Base-by-base conservation (phyloP, 2,888 invertebrate species). In the Volucella zonaria region DNA sequence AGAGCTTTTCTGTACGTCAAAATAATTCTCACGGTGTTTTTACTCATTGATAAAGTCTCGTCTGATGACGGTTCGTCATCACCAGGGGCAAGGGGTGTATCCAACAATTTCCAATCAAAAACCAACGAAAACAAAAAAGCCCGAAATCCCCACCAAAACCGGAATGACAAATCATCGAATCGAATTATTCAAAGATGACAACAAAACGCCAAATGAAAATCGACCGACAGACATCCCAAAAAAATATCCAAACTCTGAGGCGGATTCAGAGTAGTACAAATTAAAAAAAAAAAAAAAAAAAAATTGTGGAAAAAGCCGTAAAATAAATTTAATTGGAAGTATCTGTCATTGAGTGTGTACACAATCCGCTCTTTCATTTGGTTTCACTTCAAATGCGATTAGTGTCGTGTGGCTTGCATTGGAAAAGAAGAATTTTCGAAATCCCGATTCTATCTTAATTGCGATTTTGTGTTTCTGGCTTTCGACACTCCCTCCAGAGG, bases 301-400 rank as follows among this genome's bases (percentile, higher is more conserved):
- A 52, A 23, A 52, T 12, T 12, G 11, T 6, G 1, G 15, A 14
- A 12, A 59, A 15, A 42, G 10, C 62, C 47, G 64, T 18, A 15
- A 59, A 61, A 61, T 61, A 31, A 61, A 71, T 71, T 71, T 61
- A 71, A 71, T 71, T 71, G 71, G 31, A 71, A 71, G 71, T 71
- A 61, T 71, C 59, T 71, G 61, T 71, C 71, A 71, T 42, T 54
- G 54, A 68, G 56, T 45, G 31, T 68, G 49, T 31, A 56, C 47
- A 68, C 59, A 31, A 23, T 23, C 9, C 49, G 42, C 51, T 49
- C 31, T 43, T 68, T 68, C 56, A 68, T 68, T 67, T 67, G 67
- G 67, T 43, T 67, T 54, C 54, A 54, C 67, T 68, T 56, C 68
- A 56, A 68, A 68, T 56, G 68, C 68, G 68, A 68, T 68, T 68